A percentile compares a stretch with the other conserved stretches of the same genome.
Conservation (phyloP, 2,113 vertebrate genomes). For the Pteropus alecto region DNA sequence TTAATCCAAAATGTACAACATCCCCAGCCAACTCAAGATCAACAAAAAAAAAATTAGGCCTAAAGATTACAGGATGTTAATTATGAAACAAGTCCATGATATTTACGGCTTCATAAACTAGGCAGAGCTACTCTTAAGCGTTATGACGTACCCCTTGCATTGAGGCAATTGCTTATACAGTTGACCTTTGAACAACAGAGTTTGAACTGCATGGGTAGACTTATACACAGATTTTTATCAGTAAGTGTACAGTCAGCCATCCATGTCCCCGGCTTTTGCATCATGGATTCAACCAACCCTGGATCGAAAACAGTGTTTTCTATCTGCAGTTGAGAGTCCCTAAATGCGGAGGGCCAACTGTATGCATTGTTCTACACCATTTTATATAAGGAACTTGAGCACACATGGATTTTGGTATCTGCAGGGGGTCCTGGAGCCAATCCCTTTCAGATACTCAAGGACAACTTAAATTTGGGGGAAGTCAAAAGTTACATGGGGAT, state of each 20-base stretch:
- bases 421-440: not conserved
- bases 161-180: not conserved
- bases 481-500: not conserved
- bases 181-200: not conserved
- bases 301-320: not conserved
- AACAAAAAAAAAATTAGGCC: constrained; percentile 8
- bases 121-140: not conserved
- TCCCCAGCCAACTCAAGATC: constrained; percentile 26
- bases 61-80: not conserved
- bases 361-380: not conserved
- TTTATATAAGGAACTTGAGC: not conserved
- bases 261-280: not conserved
- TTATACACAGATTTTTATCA: not conserved
- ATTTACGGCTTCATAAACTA: not conserved
- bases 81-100: constrained; percentile 31
- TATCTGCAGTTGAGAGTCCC: no score
- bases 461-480: not conserved
- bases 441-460: not conserved
- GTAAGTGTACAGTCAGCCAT: not conserved
- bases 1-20: constrained; percentile 51
- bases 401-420: not conserved
- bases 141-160: not conserved
- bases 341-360: not conserved
- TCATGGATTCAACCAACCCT: not conserved
- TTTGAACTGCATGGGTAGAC: not conserved